Evolutionary conservation across 64 coral and sea anemone genomes (phyloP).

Genomic region (Pocillopora verrucosa): DNA sequence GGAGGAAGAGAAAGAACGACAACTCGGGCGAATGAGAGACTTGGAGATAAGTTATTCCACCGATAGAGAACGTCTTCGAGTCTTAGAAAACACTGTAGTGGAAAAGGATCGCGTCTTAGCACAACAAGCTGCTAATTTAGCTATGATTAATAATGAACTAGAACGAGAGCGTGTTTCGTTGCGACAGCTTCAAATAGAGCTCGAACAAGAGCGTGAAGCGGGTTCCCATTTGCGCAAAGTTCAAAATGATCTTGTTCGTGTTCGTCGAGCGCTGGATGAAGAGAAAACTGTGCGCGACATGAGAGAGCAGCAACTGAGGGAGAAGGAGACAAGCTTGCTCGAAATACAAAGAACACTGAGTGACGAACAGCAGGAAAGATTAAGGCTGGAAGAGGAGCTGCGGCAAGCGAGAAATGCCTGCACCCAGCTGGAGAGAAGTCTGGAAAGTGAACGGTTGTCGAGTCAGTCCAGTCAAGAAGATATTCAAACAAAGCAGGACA

Average conservation of each 20-base stretch:
- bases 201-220: constrained; percentile 63
- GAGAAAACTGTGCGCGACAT: constrained; percentile 52
- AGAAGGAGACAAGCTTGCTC: constrained; percentile 58
- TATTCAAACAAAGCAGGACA: constrained; percentile 48
- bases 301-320: constrained; percentile 68
- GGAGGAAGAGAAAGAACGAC: constrained; percentile 19
- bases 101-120: constrained; percentile 29
- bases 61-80: constrained; percentile 12
- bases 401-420: constrained; percentile 49
- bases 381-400: constrained; percentile 56
- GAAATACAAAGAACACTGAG: constrained; percentile 44
- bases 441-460: constrained; percentile 78
- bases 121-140: constrained; percentile 46
- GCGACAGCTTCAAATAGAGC: constrained; percentile 57
- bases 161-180: constrained; percentile 39
- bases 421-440: constrained; percentile 61
- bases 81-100: background rate
- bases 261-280: constrained; percentile 61
- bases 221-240: constrained; percentile 43
- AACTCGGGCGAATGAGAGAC: background rate
- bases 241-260: constrained; percentile 58
- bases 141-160: constrained; percentile 54
- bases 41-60: constrained; percentile 16
- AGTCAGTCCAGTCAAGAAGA: constrained; percentile 59
- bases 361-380: constrained; percentile 48